A percentile compares a stretch with the other conserved stretches of the same genome.
phyloP scores from a whole-genome alignment of 2,888 invertebrate species.

The Plebejus melissa region DNA sequence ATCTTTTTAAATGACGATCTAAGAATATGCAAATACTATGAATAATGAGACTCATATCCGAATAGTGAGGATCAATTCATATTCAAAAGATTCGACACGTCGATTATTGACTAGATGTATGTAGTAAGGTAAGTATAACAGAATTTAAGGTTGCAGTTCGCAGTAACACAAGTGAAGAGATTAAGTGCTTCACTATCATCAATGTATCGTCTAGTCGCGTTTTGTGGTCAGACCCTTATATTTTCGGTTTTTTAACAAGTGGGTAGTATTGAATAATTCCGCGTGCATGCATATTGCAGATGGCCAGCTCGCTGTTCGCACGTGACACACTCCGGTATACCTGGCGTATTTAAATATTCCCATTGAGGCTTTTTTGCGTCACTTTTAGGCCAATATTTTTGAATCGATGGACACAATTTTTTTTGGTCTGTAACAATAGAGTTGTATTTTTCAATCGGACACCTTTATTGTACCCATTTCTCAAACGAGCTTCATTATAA shows the following conservation, averaged over 20 bases:
- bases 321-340: neutral
- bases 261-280: neutral
- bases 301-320: conserved; percentile 1
- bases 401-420: neutral
- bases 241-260: neutral
- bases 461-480: neutral
- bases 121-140: no score
- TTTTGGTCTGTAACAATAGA: neutral
- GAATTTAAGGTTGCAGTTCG: no score
- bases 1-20: no score
- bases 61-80: no score
- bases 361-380: neutral
- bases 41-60: no score
- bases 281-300: conserved; percentile 32
- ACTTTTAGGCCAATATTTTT: neutral
- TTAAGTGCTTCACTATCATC: no score
- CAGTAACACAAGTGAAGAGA: no score
- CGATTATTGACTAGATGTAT: no score
- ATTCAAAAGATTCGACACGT: no score
- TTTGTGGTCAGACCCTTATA: conserved; percentile 8
- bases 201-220: neutral
- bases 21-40: no score
- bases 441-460: neutral
- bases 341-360: conserved; percentile 12
- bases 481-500: neutral